Percentiles rank a stretch among this genome's conserved stretches.
Conservation (phyloP, 2,888 invertebrate genomes). For the Chloroclysta siterata region DNA sequence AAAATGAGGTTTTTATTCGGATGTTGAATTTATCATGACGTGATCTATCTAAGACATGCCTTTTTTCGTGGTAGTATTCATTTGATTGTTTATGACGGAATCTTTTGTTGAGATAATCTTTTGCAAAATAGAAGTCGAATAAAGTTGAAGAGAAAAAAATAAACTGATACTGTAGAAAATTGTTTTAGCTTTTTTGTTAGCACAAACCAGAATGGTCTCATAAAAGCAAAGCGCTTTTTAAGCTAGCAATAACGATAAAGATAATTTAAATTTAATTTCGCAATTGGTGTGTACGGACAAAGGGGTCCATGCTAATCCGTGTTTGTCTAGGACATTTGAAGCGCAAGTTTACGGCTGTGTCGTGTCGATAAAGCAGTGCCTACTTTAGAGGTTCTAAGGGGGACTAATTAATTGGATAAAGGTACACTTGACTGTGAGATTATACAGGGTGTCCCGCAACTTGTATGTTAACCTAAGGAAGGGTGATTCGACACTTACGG, state of each 20-base stretch:
- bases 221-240: no score
- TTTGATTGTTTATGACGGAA: not conserved
- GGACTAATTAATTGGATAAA: constrained; percentile 53
- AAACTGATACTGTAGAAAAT: no score
- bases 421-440: constrained; percentile 44
- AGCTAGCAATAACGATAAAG: not conserved
- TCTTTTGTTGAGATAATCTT: no score
- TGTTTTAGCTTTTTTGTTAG: no score
- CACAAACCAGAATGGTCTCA: no score
- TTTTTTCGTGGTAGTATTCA: not conserved
- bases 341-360: constrained; percentile 64
- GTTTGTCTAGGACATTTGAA: constrained; percentile 30
- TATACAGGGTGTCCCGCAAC: constrained; percentile 21
- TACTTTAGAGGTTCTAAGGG: constrained; percentile 13
- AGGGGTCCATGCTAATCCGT: constrained; percentile 24
- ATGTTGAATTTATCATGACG: constrained; percentile 5
- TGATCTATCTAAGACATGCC: not conserved
- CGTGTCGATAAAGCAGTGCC: constrained; percentile 46
- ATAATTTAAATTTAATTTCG: constrained; percentile 15
- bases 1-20: not conserved
- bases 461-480: no score
- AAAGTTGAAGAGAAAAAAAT: no score
- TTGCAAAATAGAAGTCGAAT: no score
- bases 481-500: no score
- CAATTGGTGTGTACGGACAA: constrained; percentile 15